Percentiles rank a stretch among this genome's conserved stretches.
Evolutionary conservation across 2,113 vertebrate genomes (phyloP).

Genomic region (Oryzias curvinotus): DNA sequence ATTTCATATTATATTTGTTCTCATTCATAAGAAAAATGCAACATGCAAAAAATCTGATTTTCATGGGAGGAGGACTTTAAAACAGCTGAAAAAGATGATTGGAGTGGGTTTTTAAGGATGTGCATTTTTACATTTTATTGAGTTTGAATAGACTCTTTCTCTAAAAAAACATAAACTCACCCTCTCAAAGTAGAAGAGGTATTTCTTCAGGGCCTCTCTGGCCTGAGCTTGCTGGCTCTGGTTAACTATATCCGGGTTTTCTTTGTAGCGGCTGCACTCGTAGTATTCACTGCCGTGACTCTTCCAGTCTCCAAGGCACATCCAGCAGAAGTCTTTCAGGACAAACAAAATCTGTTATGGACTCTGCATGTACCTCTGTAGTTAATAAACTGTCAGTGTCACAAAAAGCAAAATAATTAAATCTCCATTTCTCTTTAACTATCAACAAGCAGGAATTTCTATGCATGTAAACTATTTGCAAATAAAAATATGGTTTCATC

Average conservation of each 20-base stretch:
- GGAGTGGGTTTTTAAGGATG: neutral
- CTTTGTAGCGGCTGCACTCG: conserved; percentile 99
- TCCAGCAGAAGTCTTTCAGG: conserved; percentile 96
- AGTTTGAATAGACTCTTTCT: neutral
- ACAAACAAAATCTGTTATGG: neutral
- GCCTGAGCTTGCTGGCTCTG: conserved; percentile 99
- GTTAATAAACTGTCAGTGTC: too few relatives aligned
- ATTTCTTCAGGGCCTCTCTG: conserved; percentile 99
- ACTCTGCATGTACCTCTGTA: neutral
- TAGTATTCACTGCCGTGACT: conserved; percentile 99
- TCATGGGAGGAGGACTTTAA: neutral
- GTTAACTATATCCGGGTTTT: conserved; percentile 99
- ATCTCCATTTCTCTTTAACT: too few relatives aligned
- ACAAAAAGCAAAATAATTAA: too few relatives aligned
- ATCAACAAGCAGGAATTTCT: too few relatives aligned
- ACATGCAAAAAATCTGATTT: too few relatives aligned
- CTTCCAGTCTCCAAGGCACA: conserved; percentile 99
- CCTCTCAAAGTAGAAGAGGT: conserved; percentile 99
- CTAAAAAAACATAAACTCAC: conserved; percentile 74
- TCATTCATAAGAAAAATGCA: too few relatives aligned
- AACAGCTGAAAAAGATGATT: neutral
- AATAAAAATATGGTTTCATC: too few relatives aligned
- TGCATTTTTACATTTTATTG: neutral
- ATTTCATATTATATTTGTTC: too few relatives aligned
- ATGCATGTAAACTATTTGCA: too few relatives aligned